Base-by-base conservation (phyloP, 2,113 vertebrate species). In the Microcebus murinus region DNA sequence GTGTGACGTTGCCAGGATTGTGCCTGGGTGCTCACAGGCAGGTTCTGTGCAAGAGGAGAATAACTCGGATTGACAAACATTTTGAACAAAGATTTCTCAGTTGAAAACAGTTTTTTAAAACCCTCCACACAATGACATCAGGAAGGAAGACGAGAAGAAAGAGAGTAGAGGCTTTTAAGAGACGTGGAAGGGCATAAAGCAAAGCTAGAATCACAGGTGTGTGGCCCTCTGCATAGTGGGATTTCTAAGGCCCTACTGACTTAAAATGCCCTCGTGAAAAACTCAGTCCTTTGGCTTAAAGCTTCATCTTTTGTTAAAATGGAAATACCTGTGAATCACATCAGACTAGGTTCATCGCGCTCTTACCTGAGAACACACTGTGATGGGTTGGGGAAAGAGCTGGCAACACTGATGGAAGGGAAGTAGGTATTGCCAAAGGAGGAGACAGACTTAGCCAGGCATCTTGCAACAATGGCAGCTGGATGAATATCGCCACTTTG, bases 311-410 rank as follows among this genome's bases (percentile, higher is more conserved):
- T 34, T 84, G 29, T 83, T 86, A 42, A 73, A 74, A 89, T 63
- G 80, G 87, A 90, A 94, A 90, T 55, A 67, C 42, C 57, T 87
- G 23, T 52, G 73, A 96, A 85, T 94, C 86, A 65, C 34, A 36
- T 86, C 50, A 57, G 36, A 67, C 34, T 48, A 34, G 29, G 48
- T 45, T 45, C 57, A 45, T 94, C 80, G 6, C 31, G 61, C 79
- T 59, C 31, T 71, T 90, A 96, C 82, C 71, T 88, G 79, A 97
- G 55, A 65, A 86, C 31, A 70, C n/a, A 21, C 10, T 80, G 48
- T 65, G 45, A 83, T 70, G 59, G 77, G 23, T 18, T n/a, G 13
- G 21, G 36, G 9, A 79, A 85, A 86, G 61, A 52, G 52, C 84
- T 94, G 86, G 88, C 92, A 81, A 76, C 27, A 23, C 3, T 27